phyloP scores from a whole-genome alignment of 1,140 invertebrate species.

The Pogonomyrmex californicus region DNA sequence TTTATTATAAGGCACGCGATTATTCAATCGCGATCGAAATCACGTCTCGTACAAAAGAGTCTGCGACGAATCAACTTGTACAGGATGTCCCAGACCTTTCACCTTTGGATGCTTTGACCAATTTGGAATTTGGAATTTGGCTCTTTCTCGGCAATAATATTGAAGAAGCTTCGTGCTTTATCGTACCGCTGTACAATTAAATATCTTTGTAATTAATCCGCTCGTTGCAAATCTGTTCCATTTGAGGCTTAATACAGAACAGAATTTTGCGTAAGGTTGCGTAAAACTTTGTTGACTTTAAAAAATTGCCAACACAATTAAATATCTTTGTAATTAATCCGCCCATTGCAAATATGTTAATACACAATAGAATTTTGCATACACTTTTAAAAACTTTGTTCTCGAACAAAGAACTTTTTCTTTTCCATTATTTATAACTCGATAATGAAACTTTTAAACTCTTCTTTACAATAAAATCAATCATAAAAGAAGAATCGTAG shows the following conservation, averaged over 20 bases:
- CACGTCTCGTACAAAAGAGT: neutral
- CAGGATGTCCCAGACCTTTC: conserved; percentile 11
- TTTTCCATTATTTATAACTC: neutral
- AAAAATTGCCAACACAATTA: too few species aligned
- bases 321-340: neutral
- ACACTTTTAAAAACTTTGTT: neutral
- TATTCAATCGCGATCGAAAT: neutral
- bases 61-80: conserved; percentile 33
- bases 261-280: neutral
- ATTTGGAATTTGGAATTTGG: conserved; percentile 21
- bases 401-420: neutral
- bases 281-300: too few species aligned
- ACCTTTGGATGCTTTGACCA: conserved; percentile 43
- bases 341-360: neutral
- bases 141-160: neutral
- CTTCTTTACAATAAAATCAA: neutral
- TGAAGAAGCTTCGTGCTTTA: neutral
- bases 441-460: neutral
- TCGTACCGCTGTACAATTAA: neutral
- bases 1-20: neutral
- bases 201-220: neutral
- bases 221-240: neutral
- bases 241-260: neutral
- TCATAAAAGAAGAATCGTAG: neutral
- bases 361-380: neutral